Percentiles rank a stretch among this genome's conserved stretches.
phyloP scores from a whole-genome alignment of 2,888 invertebrate species.

The Chrysopilus asiliformis region DNA sequence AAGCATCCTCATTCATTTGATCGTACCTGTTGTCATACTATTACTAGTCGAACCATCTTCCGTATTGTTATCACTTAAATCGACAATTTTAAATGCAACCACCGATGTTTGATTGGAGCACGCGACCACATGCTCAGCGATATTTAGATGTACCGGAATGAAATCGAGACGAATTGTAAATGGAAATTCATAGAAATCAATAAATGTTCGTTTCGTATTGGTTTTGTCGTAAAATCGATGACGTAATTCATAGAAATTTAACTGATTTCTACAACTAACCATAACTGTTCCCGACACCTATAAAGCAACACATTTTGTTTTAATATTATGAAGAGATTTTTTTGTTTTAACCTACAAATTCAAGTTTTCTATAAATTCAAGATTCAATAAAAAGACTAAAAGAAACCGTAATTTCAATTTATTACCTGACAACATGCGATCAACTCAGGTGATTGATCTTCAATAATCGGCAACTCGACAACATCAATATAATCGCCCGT shows the following conservation, averaged over 20 bases:
- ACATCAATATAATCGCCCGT: slow-evolving; percentile 53
- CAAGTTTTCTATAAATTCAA: too few species aligned
- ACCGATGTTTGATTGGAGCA: slow-evolving; percentile 47
- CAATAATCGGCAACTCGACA: slow-evolving; percentile 53
- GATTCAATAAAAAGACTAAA: not conserved
- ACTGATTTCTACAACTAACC: slow-evolving; percentile 13
- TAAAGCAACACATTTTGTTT: too few species aligned
- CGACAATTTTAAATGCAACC: slow-evolving; percentile 46
- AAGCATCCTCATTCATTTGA: too few species aligned
- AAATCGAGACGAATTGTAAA: slow-evolving; percentile 52
- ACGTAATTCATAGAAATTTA: slow-evolving; percentile 45
- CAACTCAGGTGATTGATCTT: slow-evolving; percentile 40
- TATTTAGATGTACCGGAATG: slow-evolving; percentile 42
- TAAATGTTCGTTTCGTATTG: slow-evolving; percentile 51
- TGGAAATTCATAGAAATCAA: slow-evolving; percentile 55
- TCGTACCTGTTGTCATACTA: slow-evolving; percentile 8
- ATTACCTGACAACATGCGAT: slow-evolving; percentile 51
- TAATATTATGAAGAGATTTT: too few species aligned
- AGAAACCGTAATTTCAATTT: too few species aligned
- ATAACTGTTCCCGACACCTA: slow-evolving; percentile 11
- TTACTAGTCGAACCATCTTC: slow-evolving; percentile 12
- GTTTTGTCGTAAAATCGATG: slow-evolving; percentile 44
- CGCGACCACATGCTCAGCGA: slow-evolving; percentile 56
- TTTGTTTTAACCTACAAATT: too few species aligned
- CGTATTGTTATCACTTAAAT: slow-evolving; percentile 19